These are phyloP conservation scores for Polymixis flavicincta DNA, from an alignment of 2,888 invertebrate genomes.

Conservation along the genomic window DNA sequence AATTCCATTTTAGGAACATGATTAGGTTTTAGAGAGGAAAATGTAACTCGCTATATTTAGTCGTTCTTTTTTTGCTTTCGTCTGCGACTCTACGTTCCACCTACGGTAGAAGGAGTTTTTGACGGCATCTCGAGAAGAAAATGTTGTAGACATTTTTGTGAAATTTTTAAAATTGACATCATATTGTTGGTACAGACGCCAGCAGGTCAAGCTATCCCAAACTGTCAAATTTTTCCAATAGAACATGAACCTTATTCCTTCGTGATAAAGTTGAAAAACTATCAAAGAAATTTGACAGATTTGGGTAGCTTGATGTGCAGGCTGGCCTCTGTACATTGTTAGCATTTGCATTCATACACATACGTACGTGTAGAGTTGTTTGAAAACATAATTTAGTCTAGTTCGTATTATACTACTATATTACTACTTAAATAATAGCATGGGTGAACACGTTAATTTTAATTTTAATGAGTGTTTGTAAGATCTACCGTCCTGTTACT, in stretches of 20 bases:
- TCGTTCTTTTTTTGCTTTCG: background rate
- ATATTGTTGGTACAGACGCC: background rate
- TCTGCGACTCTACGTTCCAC: background rate
- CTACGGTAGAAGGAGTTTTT: background rate
- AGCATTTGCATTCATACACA: background rate
- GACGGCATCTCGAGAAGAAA: background rate
- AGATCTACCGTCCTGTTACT: background rate
- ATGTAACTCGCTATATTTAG: background rate
- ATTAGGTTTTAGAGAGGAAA: constrained; percentile 3
- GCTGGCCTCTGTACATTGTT: no score
- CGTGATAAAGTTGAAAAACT: no score
- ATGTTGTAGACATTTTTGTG: background rate
- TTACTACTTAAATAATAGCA: background rate
- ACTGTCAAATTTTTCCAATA: no score
- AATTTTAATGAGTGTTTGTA: background rate
- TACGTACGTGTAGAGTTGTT: background rate
- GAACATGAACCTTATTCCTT: no score
- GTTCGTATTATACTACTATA: no score
- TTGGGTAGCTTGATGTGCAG: no score
- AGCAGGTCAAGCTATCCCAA: no score
- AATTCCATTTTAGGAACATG: constrained; percentile 11
- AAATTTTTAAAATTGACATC: background rate
- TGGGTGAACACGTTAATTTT: background rate
- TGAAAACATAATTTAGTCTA: background rate
- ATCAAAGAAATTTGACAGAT: no score